Evolutionary conservation across 2,888 invertebrate genomes (phyloP).

Genomic region (Dryocosmus kuriphilus): DNA sequence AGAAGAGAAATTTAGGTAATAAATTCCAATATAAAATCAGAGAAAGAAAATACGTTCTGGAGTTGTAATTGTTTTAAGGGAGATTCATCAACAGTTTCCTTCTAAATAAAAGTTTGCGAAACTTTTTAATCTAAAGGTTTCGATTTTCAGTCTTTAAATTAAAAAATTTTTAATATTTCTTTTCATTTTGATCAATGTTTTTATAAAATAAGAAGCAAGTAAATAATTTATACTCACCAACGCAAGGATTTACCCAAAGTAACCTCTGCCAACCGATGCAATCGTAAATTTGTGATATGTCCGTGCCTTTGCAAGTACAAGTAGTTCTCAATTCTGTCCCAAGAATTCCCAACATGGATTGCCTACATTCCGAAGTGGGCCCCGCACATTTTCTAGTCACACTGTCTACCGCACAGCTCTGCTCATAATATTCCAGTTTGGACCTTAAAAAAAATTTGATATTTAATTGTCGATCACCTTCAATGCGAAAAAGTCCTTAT

Average conservation of each 20-base stretch:
- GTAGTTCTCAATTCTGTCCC: slow-evolving; percentile 93
- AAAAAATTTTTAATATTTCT: not conserved
- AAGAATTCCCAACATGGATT: slow-evolving; percentile 91
- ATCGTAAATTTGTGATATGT: slow-evolving; percentile 90
- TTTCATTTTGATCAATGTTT: not conserved
- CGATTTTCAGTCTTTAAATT: no score
- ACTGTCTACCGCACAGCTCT: slow-evolving; percentile 94
- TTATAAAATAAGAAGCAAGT: not conserved
- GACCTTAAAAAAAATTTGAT: slow-evolving; percentile 78
- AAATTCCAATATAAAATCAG: not conserved
- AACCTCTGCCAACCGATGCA: slow-evolving; percentile 94
- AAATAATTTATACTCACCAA: slow-evolving; percentile 83
- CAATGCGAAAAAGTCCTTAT: no score
- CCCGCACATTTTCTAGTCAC: slow-evolving; percentile 94
- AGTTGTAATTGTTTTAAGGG: no score
- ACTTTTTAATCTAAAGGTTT: no score
- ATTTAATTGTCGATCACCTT: not conserved
- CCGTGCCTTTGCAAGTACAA: slow-evolving; percentile 92
- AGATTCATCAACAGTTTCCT: no score
- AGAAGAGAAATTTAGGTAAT: not conserved
- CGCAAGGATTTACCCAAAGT: slow-evolving; percentile 95
- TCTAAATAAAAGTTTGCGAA: no score
- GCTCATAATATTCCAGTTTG: slow-evolving; percentile 92
- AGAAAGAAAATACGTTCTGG: not conserved
- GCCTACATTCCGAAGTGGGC: slow-evolving; percentile 89